Evolutionary conservation across 2,113 vertebrate genomes (phyloP).

Genomic region (Xiphias gladius): DNA sequence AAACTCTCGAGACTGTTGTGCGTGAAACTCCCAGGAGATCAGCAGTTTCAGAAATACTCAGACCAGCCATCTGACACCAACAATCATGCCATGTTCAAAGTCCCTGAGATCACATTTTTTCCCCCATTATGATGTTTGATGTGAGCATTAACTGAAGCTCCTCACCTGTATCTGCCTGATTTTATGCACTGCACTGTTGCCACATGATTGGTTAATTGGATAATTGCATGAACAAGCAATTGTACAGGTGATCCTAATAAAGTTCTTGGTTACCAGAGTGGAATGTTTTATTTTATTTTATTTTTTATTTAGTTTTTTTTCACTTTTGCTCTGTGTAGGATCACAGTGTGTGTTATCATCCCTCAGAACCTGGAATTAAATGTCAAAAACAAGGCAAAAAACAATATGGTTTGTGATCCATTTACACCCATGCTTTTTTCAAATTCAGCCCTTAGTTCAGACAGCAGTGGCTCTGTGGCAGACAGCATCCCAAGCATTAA

Average conservation of each 20-base stretch:
- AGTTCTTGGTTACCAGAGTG: not conserved
- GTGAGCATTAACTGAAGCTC: not conserved
- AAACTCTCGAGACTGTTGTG: too few species aligned
- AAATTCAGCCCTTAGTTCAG: conserved; percentile 23
- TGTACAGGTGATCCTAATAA: not conserved
- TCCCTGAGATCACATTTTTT: not conserved
- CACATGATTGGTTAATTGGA: too few species aligned
- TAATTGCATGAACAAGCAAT: not conserved
- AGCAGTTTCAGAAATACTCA: too few species aligned
- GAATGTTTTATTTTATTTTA: not conserved
- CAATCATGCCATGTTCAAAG: too few species aligned
- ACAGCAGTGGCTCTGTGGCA: conserved; percentile 28
- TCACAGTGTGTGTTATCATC: conserved; percentile 18
- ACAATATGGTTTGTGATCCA: conserved; percentile 29
- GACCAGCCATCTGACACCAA: too few species aligned
- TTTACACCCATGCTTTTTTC: conserved; percentile 25
- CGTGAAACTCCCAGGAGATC: too few species aligned
- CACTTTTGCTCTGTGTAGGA: not conserved
- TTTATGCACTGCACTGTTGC: not conserved
- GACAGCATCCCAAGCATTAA: conserved; percentile 26
- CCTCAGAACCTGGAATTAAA: conserved; percentile 23
- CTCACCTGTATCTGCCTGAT: not conserved
- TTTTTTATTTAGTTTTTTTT: conserved; percentile 3
- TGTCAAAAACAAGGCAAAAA: conserved; percentile 19
- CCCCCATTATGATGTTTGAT: not conserved